phyloP scores from a whole-genome alignment of 2,888 invertebrate species.

The Stenurella melanura region DNA sequence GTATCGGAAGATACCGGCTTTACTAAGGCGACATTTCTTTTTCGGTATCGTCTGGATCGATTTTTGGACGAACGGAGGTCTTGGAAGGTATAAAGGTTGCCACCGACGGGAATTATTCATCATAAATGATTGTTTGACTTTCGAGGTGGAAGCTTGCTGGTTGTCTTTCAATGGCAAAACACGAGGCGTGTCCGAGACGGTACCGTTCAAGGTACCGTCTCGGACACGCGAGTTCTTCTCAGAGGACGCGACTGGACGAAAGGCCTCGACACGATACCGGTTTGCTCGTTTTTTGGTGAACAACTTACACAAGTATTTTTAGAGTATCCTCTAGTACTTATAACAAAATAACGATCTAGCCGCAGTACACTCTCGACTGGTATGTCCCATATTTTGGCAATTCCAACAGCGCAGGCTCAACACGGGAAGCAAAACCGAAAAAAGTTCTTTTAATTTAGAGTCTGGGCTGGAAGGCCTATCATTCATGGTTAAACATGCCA shows the following conservation, averaged over 20 bases:
- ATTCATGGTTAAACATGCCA: too few species aligned
- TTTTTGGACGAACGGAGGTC: neutral
- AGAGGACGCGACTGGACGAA: neutral
- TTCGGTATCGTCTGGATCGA: neutral
- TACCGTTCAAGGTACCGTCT: too few species aligned
- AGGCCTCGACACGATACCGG: neutral
- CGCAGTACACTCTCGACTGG: neutral
- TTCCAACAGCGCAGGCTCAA: neutral
- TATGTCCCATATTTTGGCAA: neutral
- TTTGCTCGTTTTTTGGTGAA: neutral
- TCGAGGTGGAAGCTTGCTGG: neutral
- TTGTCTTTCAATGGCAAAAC: neutral
- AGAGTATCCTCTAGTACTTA: neutral
- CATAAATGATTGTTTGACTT: too few species aligned
- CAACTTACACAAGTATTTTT: neutral
- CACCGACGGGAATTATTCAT: neutral
- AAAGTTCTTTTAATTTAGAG: too few species aligned
- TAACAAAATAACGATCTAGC: neutral
- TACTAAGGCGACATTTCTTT: neutral
- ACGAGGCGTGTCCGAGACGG: neutral
- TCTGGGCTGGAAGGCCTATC: too few species aligned
- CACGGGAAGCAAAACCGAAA: too few species aligned
- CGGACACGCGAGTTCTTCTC: neutral
- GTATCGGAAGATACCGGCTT: neutral
- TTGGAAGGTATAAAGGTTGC: neutral